phyloP scores from a whole-genome alignment of 2,888 invertebrate species.

The Ceramica pisi region DNA sequence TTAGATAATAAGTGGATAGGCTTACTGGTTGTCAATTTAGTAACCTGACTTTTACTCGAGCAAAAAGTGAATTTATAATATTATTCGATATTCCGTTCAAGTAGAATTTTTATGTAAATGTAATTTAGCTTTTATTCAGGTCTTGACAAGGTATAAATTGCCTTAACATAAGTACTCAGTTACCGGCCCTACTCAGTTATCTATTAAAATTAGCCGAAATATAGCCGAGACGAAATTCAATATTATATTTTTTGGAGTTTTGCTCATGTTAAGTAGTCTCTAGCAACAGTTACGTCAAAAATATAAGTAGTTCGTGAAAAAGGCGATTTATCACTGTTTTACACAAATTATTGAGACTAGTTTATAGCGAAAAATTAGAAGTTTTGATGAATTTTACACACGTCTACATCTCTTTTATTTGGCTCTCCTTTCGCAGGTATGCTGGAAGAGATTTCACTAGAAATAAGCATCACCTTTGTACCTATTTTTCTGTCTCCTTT shows the following conservation, averaged over 20 bases:
- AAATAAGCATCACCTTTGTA: too few relatives aligned
- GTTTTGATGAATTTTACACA: too few relatives aligned
- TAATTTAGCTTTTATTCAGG: constrained; percentile 1
- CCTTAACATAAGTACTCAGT: constrained; percentile 1
- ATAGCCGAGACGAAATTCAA: not conserved
- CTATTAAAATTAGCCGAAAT: constrained; percentile 8
- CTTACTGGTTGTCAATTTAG: not conserved
- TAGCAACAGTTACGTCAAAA: not conserved
- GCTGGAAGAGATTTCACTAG: too few relatives aligned
- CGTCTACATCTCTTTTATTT: too few relatives aligned
- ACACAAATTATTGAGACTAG: too few relatives aligned
- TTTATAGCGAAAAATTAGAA: not conserved
- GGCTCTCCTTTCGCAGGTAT: too few relatives aligned
- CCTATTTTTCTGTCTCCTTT: too few relatives aligned
- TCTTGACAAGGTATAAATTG: not conserved
- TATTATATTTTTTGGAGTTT: not conserved
- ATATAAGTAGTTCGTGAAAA: not conserved
- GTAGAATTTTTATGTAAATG: too few relatives aligned
- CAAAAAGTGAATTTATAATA: not conserved
- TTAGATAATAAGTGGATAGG: not conserved
- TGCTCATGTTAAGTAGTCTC: not conserved
- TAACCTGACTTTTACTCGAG: constrained; percentile 1
- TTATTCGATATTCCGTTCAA: too few relatives aligned
- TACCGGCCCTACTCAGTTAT: constrained; percentile 23
- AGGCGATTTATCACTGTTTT: not conserved